A percentile compares a stretch with the other conserved stretches of the same genome.
These are phyloP conservation scores for Montipora foliosa DNA, from an alignment of 64 coral and sea anemone species.

Conservation along the genomic window DNA sequence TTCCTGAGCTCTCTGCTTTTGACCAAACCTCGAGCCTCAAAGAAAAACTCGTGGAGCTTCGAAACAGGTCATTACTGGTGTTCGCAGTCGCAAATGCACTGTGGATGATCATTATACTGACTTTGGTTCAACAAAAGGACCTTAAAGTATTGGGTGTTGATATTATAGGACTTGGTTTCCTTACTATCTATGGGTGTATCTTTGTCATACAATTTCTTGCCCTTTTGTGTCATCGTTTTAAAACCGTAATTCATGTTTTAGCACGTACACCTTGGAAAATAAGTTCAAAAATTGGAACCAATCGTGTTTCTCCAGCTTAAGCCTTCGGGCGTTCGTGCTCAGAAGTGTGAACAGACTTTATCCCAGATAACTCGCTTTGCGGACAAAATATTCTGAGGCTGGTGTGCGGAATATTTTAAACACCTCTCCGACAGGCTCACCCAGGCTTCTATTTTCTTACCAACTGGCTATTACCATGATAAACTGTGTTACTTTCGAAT, in stretches of 20 bases:
- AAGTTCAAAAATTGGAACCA: not conserved
- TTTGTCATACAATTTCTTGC: constrained; percentile 64
- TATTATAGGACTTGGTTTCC: constrained; percentile 60
- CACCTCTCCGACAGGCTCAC: too few species aligned
- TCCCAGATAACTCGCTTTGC: too few species aligned
- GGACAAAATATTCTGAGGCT: too few species aligned
- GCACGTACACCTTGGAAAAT: constrained; percentile 68
- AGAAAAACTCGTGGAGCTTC: constrained; percentile 43
- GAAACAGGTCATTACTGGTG: constrained; percentile 38
- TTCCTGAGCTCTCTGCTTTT: constrained; percentile 71
- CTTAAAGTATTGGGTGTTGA: constrained; percentile 74
- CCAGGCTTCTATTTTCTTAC: too few species aligned
- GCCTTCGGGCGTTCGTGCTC: too few species aligned
- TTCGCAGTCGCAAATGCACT: constrained; percentile 54
- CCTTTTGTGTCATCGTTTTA: constrained; percentile 60
- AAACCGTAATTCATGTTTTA: constrained; percentile 70
- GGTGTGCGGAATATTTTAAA: too few species aligned
- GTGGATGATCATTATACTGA: constrained; percentile 58
- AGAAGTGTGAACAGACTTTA: too few species aligned
- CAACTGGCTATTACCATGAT: too few species aligned
- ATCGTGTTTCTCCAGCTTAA: not conserved
- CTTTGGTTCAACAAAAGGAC: constrained; percentile 27
- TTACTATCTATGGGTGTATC: constrained; percentile 67
- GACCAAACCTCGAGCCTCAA: constrained; percentile 59
- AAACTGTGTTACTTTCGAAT: too few species aligned